Conservation (phyloP, 2,113 vertebrate species). For the Ia io region DNA sequence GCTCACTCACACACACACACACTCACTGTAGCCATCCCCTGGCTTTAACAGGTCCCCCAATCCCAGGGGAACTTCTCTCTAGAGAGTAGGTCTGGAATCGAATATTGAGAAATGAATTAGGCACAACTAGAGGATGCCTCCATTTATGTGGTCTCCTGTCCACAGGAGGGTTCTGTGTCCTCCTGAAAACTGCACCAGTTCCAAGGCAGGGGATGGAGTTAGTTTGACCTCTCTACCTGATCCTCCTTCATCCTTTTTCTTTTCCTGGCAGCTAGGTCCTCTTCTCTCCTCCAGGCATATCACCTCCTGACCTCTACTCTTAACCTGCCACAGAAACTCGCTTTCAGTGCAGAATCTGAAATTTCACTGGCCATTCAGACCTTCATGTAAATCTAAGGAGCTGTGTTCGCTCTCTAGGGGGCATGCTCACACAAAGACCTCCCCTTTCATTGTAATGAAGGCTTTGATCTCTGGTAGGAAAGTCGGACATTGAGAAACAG, state of each 20-base stretch:
- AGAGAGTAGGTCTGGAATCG: background rate
- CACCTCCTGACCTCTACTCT: background rate
- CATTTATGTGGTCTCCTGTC: background rate
- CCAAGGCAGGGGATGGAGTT: background rate
- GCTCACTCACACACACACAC: background rate
- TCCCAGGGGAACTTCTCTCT: background rate
- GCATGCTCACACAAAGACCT: background rate
- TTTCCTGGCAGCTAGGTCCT: background rate
- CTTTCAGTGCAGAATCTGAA: background rate
- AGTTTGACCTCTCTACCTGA: background rate
- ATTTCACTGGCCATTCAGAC: background rate
- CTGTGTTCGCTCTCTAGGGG: background rate
- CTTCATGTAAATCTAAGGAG: background rate
- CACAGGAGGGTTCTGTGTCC: background rate
- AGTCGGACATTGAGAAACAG: background rate
- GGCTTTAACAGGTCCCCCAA: background rate
- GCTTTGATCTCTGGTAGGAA: background rate
- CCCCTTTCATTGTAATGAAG: background rate
- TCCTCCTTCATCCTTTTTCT: background rate
- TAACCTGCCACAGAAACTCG: background rate
- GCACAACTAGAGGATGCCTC: background rate
- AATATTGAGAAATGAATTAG: background rate
- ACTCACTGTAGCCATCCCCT: background rate
- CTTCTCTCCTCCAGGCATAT: background rate
- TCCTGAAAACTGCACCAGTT: background rate